These are phyloP conservation scores for Nomada goodeniana DNA, from an alignment of 2,888 invertebrate genomes.

Conservation along the genomic window DNA sequence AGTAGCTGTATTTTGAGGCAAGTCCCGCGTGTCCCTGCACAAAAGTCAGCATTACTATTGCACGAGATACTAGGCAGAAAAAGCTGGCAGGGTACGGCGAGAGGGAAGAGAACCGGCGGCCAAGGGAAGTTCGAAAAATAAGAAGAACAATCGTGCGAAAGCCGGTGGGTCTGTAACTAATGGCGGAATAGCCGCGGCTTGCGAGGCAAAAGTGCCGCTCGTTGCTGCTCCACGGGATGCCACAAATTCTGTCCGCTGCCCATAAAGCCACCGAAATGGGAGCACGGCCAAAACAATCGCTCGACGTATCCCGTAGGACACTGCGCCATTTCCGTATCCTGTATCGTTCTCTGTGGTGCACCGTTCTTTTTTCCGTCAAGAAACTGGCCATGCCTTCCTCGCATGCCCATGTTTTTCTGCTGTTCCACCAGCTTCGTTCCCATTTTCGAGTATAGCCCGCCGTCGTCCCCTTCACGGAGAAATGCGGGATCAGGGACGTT, in stretches of 20 bases:
- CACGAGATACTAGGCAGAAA: slow-evolving; percentile 24
- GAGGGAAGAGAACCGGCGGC: slow-evolving; percentile 22
- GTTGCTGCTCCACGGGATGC: slow-evolving; percentile 63
- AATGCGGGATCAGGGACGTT: background rate
- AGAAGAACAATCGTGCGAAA: slow-evolving; percentile 63
- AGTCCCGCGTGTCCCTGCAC: background rate
- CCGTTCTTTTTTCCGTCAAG: background rate
- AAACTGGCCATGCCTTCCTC: slow-evolving; percentile 26
- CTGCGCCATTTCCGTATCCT: slow-evolving; percentile 70
- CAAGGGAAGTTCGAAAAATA: slow-evolving; percentile 65
- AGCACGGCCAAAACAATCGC: slow-evolving; percentile 74
- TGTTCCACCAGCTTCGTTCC: slow-evolving; percentile 24
- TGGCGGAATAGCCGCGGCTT: slow-evolving; percentile 62
- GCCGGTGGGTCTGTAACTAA: slow-evolving; percentile 70
- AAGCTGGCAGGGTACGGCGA: slow-evolving; percentile 36
- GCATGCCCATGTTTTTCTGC: slow-evolving; percentile 23
- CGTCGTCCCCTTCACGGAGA: background rate
- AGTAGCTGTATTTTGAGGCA: background rate
- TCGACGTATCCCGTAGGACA: slow-evolving; percentile 69
- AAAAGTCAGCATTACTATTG: slow-evolving; percentile 1
- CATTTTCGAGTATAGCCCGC: background rate
- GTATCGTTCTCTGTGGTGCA: slow-evolving; percentile 27
- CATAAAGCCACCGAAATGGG: slow-evolving; percentile 74
- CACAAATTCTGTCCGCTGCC: slow-evolving; percentile 72
- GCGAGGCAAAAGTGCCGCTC: slow-evolving; percentile 68